Percentiles rank a stretch among this genome's conserved stretches.
Evolutionary conservation across 1,140 invertebrate genomes (phyloP).

Genomic region (Hyposmocoma kahamanoa): DNA sequence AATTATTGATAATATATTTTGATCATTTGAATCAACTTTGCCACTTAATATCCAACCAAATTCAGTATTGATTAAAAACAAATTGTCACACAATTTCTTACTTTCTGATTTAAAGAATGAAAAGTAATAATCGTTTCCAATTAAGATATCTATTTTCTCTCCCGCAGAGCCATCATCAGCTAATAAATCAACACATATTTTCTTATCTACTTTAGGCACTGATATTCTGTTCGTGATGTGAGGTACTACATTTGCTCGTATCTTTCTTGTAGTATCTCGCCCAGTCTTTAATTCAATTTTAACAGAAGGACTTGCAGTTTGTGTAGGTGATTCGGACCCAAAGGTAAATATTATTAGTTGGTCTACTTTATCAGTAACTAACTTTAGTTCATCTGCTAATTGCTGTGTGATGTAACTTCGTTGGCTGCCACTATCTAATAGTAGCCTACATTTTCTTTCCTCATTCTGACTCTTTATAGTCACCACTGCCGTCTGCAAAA

Average conservation of each 20-base stretch:
- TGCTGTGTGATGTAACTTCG: background rate
- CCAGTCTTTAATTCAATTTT: background rate
- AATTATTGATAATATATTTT: background rate
- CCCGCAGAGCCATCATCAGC: background rate
- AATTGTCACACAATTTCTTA: background rate
- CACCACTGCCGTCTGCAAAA: background rate
- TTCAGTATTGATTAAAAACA: background rate
- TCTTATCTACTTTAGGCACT: background rate
- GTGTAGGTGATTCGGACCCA: background rate
- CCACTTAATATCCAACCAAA: slow-evolving; percentile 1
- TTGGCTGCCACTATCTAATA: background rate
- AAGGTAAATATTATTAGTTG: background rate
- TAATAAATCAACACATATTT: background rate
- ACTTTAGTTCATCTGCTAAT: background rate
- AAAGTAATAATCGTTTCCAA: slow-evolving; percentile 1
- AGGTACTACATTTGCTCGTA: background rate
- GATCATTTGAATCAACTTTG: background rate
- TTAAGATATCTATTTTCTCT: background rate
- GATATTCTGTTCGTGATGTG: background rate
- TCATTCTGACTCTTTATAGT: background rate
- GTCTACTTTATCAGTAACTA: background rate
- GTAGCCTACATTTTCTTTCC: background rate
- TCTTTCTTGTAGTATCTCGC: background rate
- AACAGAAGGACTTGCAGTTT: background rate
- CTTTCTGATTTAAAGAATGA: background rate